Percentiles rank a stretch among this genome's conserved stretches.
Conservation (phyloP, 2,113 vertebrate species). For the Dromaius novaehollandiae region DNA sequence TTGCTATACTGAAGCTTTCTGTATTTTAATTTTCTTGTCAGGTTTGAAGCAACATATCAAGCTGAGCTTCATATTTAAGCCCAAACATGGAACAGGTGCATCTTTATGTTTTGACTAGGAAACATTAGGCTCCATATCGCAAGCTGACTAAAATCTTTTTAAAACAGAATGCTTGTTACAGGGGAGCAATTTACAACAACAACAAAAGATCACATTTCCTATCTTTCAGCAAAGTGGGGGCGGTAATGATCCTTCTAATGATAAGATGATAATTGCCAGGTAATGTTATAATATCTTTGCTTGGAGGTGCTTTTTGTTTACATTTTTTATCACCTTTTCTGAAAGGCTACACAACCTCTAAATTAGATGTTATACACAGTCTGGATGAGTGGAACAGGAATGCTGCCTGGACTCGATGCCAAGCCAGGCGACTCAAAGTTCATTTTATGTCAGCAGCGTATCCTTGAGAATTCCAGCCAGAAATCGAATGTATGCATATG, state of each 20-base stretch:
- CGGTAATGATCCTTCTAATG: not conserved
- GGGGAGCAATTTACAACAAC: not conserved
- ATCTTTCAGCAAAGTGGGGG: not conserved
- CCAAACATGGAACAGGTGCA: constrained; percentile 35
- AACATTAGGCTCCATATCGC: constrained; percentile 17
- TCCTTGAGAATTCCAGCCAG: not conserved
- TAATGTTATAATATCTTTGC: not conserved
- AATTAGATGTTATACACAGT: not conserved
- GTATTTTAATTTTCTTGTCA: constrained; percentile 44
- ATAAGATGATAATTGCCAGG: not conserved
- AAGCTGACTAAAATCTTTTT: not conserved
- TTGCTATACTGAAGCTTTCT: not conserved
- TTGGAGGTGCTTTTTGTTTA: not conserved
- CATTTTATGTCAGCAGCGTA: not conserved
- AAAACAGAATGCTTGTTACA: not conserved
- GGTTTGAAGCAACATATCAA: constrained; percentile 42
- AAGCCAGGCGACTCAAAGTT: not conserved
- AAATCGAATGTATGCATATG: not conserved
- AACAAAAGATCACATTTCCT: not conserved
- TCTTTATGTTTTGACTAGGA: constrained; percentile 39
- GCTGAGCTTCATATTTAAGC: constrained; percentile 20
- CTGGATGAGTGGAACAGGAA: not conserved
- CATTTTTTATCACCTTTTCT: not conserved
- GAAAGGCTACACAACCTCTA: not conserved
- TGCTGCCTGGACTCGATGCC: not conserved